These are phyloP conservation scores for Ellobius talpinus DNA, from an alignment of 2,113 vertebrate species.

Conservation along the genomic window DNA sequence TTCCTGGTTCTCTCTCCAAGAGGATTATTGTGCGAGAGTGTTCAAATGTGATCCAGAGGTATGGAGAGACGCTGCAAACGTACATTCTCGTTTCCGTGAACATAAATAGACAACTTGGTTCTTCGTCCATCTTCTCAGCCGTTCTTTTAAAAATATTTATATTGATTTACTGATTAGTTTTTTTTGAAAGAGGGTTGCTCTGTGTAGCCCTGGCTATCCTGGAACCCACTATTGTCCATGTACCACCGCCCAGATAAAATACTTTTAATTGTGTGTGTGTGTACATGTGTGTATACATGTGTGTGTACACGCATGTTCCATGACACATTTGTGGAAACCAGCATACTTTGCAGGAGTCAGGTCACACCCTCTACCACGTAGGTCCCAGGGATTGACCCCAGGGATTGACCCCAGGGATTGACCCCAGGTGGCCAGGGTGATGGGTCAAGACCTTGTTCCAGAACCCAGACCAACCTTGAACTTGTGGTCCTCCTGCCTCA, in stretches of 20 bases:
- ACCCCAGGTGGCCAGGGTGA: not conserved
- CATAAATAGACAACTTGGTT: not conserved
- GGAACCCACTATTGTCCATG: not conserved
- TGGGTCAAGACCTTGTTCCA: not conserved
- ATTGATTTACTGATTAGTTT: not conserved
- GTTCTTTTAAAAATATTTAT: not conserved
- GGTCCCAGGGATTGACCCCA: too few relatives aligned
- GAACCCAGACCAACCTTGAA: not conserved
- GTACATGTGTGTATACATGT: too few relatives aligned
- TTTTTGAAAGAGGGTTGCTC: not conserved
- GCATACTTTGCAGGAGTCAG: too few relatives aligned
- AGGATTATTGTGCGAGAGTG: constrained; percentile 6
- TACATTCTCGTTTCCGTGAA: not conserved
- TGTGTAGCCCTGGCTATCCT: not conserved
- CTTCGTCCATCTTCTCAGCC: not conserved
- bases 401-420: too few relatives aligned
- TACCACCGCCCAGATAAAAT: too few relatives aligned
- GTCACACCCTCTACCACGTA: too few relatives aligned
- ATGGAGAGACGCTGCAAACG: not conserved
- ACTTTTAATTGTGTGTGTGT: too few relatives aligned
- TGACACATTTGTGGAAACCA: too few relatives aligned
- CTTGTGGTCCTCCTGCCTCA: not conserved
- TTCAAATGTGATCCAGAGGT: not conserved
- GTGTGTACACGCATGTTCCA: not conserved
- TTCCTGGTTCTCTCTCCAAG: constrained; percentile 1